Evolutionary conservation across 2,797 vertebrate species (phyloP).

Genomic region (Eremophila alpestris): DNA sequence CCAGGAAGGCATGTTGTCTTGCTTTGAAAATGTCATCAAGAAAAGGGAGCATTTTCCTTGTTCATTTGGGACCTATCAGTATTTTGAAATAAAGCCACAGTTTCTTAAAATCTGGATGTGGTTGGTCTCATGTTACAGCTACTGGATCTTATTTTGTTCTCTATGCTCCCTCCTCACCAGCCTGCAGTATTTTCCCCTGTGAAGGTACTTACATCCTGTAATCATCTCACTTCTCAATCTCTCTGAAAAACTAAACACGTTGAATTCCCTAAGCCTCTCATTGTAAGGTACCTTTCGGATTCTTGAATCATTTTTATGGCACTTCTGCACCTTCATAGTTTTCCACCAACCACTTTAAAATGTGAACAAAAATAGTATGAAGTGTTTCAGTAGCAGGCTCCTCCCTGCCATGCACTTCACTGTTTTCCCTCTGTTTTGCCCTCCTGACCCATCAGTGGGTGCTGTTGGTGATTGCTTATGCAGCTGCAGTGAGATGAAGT

Average conservation of each 20-base stretch:
- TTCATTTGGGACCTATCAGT: not conserved
- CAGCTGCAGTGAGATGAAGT: not conserved
- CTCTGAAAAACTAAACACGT: not conserved
- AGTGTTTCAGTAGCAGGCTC: not conserved
- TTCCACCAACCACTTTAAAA: not conserved
- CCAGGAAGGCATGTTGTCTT: not conserved
- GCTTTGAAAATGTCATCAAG: not conserved
- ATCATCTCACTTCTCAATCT: not conserved
- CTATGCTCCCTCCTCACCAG: not conserved
- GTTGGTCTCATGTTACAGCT: not conserved
- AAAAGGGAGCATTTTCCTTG: not conserved
- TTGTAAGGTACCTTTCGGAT: not conserved
- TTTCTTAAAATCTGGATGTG: not conserved
- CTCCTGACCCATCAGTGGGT: not conserved
- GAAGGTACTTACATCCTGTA: not conserved
- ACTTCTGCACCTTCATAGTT: not conserved
- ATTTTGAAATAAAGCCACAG: not conserved
- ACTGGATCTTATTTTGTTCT: not conserved
- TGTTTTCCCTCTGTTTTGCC: not conserved
- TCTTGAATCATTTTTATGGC: slow-evolving; percentile 9
- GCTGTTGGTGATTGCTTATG: not conserved
- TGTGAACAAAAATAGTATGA: not conserved
- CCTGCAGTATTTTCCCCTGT: not conserved
- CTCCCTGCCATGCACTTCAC: not conserved
- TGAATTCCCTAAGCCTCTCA: not conserved